Base-by-base conservation (phyloP, 2,113 vertebrate genomes). In the Pelobates fuscus region DNA sequence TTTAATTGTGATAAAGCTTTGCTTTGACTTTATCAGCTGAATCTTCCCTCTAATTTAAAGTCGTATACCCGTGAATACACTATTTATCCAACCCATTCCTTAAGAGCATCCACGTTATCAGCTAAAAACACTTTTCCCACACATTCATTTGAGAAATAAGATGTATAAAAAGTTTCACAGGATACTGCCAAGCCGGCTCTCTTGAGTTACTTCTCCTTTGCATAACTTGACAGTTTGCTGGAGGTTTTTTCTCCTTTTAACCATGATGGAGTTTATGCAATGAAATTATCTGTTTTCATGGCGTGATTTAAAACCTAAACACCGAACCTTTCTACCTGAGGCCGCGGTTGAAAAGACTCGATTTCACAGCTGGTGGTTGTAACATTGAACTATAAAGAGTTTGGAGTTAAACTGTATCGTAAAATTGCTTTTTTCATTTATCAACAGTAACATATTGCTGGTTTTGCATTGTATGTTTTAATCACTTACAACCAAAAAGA, bases 281-380 rank as follows among this genome's bases (percentile, higher is more conserved):
- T 82, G 78, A 79, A 85, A 78, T 82, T 77, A 74, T 8, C 71
- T 43, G 27, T 75, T 78, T 79, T 70, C 24, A 71, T 77, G 69
- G 63, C 24, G 24, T 63, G 80, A 81, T 83, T 78, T 82, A 78
- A 72, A 78, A 67, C 27, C 11, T 55, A 77, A 12, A 20, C 82
- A 78, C 81, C 71, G 81, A 83, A 62, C 82, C 55, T 82, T 78
- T 79, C 77, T 80, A 81, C 81, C 81, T 84, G 77, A 82, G 65
- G 67, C 15, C 64, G 44, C 26, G 17, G 77, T 67, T 43, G 74
- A 68, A 79, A 67, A 78, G 76, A 81, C 71, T 74, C 32, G 27
- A 18, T 82, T 81, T 84, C 82, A 67, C 70, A 77, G 79, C 77
- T 61, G 61, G 44, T 71, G 79, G 23, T 81, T 77, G 70, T 82